Base-by-base conservation (phyloP, 2,888 invertebrate species). In the Oscheius onirici region DNA sequence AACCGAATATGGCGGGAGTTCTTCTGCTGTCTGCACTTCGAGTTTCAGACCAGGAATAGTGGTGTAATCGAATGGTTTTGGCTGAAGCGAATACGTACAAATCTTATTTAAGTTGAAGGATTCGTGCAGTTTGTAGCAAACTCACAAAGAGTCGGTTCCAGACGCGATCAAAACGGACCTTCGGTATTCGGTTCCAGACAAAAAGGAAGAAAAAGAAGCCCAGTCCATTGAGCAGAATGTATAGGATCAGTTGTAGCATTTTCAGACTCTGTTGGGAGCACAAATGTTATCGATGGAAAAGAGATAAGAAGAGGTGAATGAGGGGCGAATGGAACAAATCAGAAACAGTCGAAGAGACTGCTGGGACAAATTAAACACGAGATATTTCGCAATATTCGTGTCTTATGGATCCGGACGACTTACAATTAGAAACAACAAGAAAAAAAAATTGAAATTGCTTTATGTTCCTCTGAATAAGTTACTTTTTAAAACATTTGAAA, bases 21-120 rank as follows among this genome's bases (percentile, higher is more conserved):
- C 67, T 49, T 75, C 75, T 11, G 71, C 77, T 13, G 58, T 71
- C 13, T 22, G 51, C 1, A 71, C 41, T 58, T 71, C 57, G 17
- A 78, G 67, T 61, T 81, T 81, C 43, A 79, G 60, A 0, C 83
- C 83, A 1, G 83, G 82, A 60, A 83, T 83, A 20, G 83, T 83
- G 2, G 83, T 81, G 69, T 83, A 83, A 65, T 83, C 83, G 57
- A 79, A 73, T 8, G 83, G 82, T 54, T 73, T 73, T 22, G 83
- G 83, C 83, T 83, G 69, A 10, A 41, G 41, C 69, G 8, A 49
- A 15, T 55, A 10, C 24, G n/a, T n/a, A n/a, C n/a, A n/a, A n/a
- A n/a, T n/a, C n/a, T n/a, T n/a, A n/a, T n/a, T n/a, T n/a, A n/a
- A n/a, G n/a, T n/a, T n/a, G n/a, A n/a, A n/a, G n/a, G n/a, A n/a